Conservation (phyloP, 2,888 invertebrate genomes). For the Sthenelais limicola region DNA sequence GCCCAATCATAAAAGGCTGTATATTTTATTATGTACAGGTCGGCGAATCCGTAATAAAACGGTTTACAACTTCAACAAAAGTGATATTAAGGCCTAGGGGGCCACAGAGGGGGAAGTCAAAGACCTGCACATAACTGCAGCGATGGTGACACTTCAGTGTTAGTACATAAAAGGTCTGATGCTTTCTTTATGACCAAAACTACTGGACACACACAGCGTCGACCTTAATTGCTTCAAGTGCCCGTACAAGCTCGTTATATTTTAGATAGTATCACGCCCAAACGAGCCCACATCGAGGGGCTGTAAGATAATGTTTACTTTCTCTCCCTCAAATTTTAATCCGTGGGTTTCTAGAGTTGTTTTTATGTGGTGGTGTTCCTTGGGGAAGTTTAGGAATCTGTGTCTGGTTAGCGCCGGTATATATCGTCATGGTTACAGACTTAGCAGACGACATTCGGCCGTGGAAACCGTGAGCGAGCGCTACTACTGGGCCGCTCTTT, state of each 20-base stretch:
- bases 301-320: not conserved
- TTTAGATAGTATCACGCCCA: no score
- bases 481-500: constrained; percentile 13
- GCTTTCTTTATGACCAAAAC: not conserved
- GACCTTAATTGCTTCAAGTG: constrained; percentile 22
- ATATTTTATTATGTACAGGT: constrained; percentile 32
- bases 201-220: not conserved
- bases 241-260: no score
- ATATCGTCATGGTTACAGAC: no score
- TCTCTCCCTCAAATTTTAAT: not conserved
- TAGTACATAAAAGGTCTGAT: constrained; percentile 7
- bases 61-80: constrained; percentile 23
- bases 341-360: no score
- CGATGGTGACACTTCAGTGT: constrained; percentile 2
- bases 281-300: no score
- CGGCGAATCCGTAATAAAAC: constrained; percentile 32
- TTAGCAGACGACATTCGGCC: no score
- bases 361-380: no score
- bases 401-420: no score
- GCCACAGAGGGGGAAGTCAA: constrained; percentile 2
- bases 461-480: not conserved
- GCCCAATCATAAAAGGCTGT: constrained; percentile 27
- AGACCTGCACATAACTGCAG: no score
- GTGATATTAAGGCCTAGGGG: constrained; percentile 1
- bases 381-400: no score